Conservation (phyloP, 2,888 invertebrate species). For the Drosophila testacea region DNA sequence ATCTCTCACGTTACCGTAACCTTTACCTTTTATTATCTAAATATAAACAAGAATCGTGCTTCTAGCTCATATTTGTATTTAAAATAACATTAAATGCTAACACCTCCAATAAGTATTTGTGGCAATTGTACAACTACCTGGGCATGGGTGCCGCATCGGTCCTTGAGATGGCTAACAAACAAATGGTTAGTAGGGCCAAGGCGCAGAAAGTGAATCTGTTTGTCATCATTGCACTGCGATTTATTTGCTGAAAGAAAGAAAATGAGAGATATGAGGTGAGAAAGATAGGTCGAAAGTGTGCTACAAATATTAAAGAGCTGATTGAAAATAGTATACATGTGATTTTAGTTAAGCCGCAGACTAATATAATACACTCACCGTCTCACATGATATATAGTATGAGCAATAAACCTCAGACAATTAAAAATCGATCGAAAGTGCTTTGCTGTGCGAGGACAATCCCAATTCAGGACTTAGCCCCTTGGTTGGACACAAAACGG, state of each 20-base stretch:
- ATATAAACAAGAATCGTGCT: not conserved
- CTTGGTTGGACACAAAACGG: slow-evolving; percentile 50
- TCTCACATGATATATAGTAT: slow-evolving; percentile 4
- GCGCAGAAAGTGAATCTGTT: slow-evolving; percentile 78
- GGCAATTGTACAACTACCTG: slow-evolving; percentile 84
- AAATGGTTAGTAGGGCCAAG: slow-evolving; percentile 77
- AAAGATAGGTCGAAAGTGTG: not conserved
- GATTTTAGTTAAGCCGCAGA: not conserved
- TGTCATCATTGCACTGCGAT: slow-evolving; percentile 74
- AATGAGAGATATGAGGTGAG: not conserved
- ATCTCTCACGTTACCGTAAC: no score
- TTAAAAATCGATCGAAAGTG: slow-evolving; percentile 65
- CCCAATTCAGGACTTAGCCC: slow-evolving; percentile 7
- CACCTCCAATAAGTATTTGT: slow-evolving; percentile 7
- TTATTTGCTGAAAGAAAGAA: slow-evolving; percentile 51
- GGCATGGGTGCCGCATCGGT: slow-evolving; percentile 84
- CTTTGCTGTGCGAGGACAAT: slow-evolving; percentile 7
- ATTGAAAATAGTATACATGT: slow-evolving; percentile 2
- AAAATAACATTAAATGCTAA: not conserved
- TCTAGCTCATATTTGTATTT: not conserved
- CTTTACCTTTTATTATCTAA: not conserved
- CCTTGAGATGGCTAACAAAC: slow-evolving; percentile 81
- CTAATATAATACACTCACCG: not conserved
- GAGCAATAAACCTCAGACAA: slow-evolving; percentile 39
- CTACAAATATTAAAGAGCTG: not conserved